Percentiles rank a stretch among this genome's conserved stretches.
phyloP scores from a whole-genome alignment of 2,888 invertebrate genomes.

The Aphidius colemani region DNA sequence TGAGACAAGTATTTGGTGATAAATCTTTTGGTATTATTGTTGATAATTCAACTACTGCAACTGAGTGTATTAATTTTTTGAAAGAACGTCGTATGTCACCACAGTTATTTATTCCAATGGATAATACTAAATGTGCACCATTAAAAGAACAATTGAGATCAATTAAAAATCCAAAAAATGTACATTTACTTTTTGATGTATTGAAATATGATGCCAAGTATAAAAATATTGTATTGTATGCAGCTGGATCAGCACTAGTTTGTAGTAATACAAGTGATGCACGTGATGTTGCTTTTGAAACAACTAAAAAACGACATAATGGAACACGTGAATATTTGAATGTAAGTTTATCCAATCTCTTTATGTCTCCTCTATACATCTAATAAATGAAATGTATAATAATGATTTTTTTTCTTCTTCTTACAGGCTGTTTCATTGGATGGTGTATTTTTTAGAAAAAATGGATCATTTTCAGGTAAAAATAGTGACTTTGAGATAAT shows the following conservation, averaged over 20 bases:
- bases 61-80: slow-evolving; percentile 86
- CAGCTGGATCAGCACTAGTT: slow-evolving; percentile 94
- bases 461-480: slow-evolving; percentile 88
- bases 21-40: slow-evolving; percentile 98
- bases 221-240: slow-evolving; percentile 90
- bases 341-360: no score
- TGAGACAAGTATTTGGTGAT: slow-evolving; percentile 93
- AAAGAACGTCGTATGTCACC: slow-evolving; percentile 93
- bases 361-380: no score
- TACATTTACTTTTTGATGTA: slow-evolving; percentile 93
- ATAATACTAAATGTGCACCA: slow-evolving; percentile 60
- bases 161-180: slow-evolving; percentile 82
- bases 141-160: slow-evolving; percentile 23
- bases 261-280: slow-evolving; percentile 97
- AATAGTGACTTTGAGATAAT: slow-evolving; percentile 57
- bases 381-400: no score
- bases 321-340: no score
- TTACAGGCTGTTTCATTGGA: slow-evolving; percentile 94
- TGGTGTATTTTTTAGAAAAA: slow-evolving; percentile 96
- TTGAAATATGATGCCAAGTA: slow-evolving; percentile 87
- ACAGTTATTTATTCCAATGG: slow-evolving; percentile 93
- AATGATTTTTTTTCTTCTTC: no score
- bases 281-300: slow-evolving; percentile 82
- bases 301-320: no score
- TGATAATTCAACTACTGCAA: slow-evolving; percentile 90